Conservation (phyloP, 2,888 invertebrate species). For the Rhamnusium bicolor region DNA sequence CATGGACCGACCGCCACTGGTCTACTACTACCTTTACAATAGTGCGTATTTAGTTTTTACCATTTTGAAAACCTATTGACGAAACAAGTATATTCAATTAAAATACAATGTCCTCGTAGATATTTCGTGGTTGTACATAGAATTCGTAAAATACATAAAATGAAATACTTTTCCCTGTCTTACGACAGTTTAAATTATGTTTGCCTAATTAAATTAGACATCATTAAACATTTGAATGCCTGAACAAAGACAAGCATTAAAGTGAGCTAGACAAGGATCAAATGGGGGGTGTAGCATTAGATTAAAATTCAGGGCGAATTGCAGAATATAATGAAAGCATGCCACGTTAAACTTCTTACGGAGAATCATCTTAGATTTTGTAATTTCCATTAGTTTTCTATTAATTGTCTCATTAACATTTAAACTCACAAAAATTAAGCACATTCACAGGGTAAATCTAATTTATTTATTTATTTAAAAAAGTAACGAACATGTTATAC, state of each 20-base stretch:
- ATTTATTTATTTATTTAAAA: no score
- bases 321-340: conserved; percentile 8
- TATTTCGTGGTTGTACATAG: background rate
- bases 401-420: background rate
- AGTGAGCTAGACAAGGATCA: conserved; percentile 18
- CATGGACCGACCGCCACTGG: no score
- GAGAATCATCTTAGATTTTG: conserved; percentile 10
- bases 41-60: no score
- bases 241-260: conserved; percentile 20
- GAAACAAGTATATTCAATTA: background rate
- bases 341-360: background rate
- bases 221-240: conserved; percentile 26
- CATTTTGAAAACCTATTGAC: background rate
- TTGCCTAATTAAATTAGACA: conserved; percentile 26
- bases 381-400: conserved; percentile 3
- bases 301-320: conserved; percentile 17
- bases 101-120: background rate
- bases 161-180: background rate
- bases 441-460: no score
- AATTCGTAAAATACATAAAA: background rate
- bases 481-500: no score
- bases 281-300: conserved; percentile 17
- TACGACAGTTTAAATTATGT: conserved; percentile 11
- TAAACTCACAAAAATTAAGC: no score
- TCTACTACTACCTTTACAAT: no score